Base-by-base conservation (phyloP, 2,113 vertebrate genomes). In the Lagopus leucura region DNA sequence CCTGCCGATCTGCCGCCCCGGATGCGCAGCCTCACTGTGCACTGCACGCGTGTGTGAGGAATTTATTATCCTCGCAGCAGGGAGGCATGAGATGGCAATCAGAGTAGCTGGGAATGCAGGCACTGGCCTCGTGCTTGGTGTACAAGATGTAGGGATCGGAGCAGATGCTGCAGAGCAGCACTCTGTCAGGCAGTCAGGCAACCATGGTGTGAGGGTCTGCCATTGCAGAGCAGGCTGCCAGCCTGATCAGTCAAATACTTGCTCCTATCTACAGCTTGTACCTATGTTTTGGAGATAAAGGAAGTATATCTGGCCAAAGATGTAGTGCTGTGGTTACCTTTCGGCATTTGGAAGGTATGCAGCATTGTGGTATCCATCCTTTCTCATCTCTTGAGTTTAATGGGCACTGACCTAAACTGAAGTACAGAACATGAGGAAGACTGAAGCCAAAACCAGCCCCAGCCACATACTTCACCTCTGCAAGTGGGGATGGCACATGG, bases 1-100 rank as follows among this genome's bases (percentile, higher is more conserved):
- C 84, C 92, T 96, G 94, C 93, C 85, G 89, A 94, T 95, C 93
- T 79, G 75, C 85, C 54, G 88, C 50, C 78, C 91, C 79, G 92
- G 96, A 73, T 73, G 71, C 82, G 88, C 70, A 69, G 88, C 87
- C 87, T 6, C 40, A 85, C 88, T 17, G 10, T 0, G n/a, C 10
- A 2, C 78, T 48, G 79, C 0, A 42, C 87, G 88, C 65, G 6
- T 63, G 52, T 58, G 20, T 20, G 54, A 94, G 85, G 54, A 32
- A 85, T 92, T 91, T 89, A 69, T 92, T 92, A 89, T 85, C 89
- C 85, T 69, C 2, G 58, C 92, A 58, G 64, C 0, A 1, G 69
- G 72, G 78, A 76, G 60, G 63, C 4, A 10, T 40, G 73, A 86
- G 85, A 43, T 28, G 48, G 74, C 82, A 91, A 66, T 4, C 6